phyloP scores from a whole-genome alignment of 1,140 invertebrate genomes.

The Vollenhovia emeryi region DNA sequence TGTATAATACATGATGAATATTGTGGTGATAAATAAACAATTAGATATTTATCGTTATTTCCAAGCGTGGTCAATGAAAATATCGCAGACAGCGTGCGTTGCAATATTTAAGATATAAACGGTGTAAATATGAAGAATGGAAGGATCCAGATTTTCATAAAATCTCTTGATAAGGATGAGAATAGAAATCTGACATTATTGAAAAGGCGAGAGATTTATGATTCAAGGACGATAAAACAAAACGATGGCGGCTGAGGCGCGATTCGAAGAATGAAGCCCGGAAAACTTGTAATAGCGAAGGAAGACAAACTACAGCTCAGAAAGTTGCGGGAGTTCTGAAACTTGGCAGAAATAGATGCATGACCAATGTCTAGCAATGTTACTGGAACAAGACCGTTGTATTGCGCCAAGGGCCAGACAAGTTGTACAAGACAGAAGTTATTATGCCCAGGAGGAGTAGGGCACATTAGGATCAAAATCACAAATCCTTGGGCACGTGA shows the following conservation, averaged over 20 bases:
- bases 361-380: slow-evolving; percentile 46
- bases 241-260: neutral
- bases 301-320: slow-evolving; percentile 47
- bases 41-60: neutral
- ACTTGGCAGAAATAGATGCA: slow-evolving; percentile 51
- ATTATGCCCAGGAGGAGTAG: slow-evolving; percentile 28
- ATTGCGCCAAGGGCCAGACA: slow-evolving; percentile 47
- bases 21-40: neutral
- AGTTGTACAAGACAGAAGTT: slow-evolving; percentile 45
- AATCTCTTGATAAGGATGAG: neutral
- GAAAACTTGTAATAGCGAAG: slow-evolving; percentile 33
- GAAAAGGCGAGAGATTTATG: slow-evolving; percentile 22
- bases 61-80: neutral
- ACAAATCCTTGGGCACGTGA: slow-evolving; percentile 57
- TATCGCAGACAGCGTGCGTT: neutral
- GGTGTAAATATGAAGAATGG: neutral
- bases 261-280: slow-evolving; percentile 26
- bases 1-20: neutral
- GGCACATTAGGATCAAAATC: slow-evolving; percentile 60
- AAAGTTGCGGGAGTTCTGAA: slow-evolving; percentile 38
- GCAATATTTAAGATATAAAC: neutral
- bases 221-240: slow-evolving; percentile 10
- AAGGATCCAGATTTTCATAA: neutral
- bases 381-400: slow-evolving; percentile 21
- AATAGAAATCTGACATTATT: slow-evolving; percentile 10